These are phyloP conservation scores for Psittacula cyanocephala DNA, from an alignment of 2,113 vertebrate species.

Conservation along the genomic window DNA sequence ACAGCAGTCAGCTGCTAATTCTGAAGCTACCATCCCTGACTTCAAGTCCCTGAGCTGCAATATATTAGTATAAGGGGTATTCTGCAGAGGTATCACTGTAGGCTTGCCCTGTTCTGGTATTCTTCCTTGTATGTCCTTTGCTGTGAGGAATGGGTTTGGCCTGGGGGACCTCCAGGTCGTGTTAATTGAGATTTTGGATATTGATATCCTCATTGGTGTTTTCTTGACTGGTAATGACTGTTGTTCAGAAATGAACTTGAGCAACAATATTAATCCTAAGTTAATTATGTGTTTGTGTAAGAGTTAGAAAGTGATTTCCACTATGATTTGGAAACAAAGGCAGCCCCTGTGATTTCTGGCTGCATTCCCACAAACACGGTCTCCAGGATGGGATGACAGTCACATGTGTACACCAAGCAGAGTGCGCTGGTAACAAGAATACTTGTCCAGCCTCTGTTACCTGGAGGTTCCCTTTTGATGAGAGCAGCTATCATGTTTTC, in stretches of 20 bases:
- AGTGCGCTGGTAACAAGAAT: neutral
- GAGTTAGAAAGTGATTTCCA: constrained; percentile 9
- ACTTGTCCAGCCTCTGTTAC: neutral
- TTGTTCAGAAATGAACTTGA: constrained; percentile 10
- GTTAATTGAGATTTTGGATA: neutral
- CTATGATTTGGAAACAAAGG: neutral
- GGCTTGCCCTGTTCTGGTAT: neutral
- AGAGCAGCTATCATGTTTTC: neutral
- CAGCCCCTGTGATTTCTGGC: neutral
- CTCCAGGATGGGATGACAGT: neutral
- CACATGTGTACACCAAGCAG: neutral
- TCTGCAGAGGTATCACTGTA: neutral
- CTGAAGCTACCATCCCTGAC: neutral
- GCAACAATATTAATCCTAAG: neutral
- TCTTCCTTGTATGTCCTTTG: neutral
- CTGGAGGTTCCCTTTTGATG: neutral
- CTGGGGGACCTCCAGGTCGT: neutral
- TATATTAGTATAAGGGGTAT: neutral
- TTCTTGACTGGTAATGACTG: constrained; percentile 28
- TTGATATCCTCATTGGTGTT: neutral
- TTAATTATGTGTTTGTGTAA: constrained; percentile 11
- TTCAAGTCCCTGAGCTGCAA: neutral
- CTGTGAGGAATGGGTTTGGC: neutral
- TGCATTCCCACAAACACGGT: neutral
- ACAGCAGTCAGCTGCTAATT: neutral